Percentiles rank a stretch among this genome's conserved stretches.
These are phyloP conservation scores for Peromyscus polionotus DNA, from an alignment of 2,113 vertebrate genomes.

Conservation along the genomic window DNA sequence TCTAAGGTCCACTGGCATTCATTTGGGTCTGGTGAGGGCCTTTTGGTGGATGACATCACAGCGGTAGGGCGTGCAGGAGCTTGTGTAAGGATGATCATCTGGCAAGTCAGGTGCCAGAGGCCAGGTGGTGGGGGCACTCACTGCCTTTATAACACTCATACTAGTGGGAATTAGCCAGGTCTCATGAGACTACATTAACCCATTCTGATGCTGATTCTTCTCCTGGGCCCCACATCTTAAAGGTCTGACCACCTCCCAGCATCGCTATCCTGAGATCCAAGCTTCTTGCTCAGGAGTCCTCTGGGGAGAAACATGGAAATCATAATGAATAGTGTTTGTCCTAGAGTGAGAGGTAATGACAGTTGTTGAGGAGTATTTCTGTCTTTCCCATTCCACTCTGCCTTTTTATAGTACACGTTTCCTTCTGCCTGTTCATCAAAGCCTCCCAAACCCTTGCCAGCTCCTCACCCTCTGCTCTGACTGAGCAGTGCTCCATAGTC, in stretches of 20 bases:
- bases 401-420: background rate
- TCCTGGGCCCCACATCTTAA: background rate
- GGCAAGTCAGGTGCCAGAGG: background rate
- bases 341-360: background rate
- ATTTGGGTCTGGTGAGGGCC: background rate
- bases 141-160: background rate
- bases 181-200: background rate
- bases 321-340: background rate
- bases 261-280: background rate
- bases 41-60: background rate
- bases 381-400: background rate
- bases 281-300: background rate
- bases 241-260: background rate
- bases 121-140: background rate
- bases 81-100: background rate
- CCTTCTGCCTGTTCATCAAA: background rate
- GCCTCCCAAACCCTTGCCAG: background rate
- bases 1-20: background rate
- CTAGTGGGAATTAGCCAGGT: background rate
- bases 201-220: background rate
- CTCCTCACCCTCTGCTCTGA: background rate
- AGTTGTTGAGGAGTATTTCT: background rate
- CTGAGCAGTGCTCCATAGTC: background rate
- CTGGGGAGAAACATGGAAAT: background rate
- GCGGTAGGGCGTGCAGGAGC: background rate